Conservation (phyloP, 2,888 invertebrate species). For the Boloria selene region DNA sequence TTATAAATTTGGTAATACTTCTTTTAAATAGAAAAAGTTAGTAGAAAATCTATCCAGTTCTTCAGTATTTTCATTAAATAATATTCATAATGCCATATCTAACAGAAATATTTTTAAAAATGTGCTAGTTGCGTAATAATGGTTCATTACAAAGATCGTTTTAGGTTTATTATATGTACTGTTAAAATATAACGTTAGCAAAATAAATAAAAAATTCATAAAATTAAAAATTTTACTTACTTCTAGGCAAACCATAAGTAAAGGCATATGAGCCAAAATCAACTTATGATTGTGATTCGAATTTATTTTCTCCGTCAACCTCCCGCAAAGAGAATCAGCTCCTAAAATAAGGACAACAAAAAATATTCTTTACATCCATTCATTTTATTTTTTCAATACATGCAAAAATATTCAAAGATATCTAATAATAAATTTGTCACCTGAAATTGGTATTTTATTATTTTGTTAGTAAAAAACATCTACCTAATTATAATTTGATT, state of each 20-base stretch:
- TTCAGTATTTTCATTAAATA: too few species aligned
- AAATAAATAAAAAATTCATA: too few species aligned
- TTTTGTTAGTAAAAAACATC: background rate
- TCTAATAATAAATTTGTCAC: background rate
- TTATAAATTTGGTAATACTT: too few species aligned
- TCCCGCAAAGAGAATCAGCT: conserved; percentile 96
- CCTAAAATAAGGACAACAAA: conserved; percentile 81
- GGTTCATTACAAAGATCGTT: too few species aligned
- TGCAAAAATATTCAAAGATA: conserved; percentile 3
- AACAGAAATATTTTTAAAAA: too few species aligned
- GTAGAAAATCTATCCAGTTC: too few species aligned
- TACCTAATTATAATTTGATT: background rate
- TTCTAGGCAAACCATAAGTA: conserved; percentile 96
- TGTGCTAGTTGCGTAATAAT: too few species aligned
- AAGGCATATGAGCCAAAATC: conserved; percentile 96
- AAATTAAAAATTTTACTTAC: conserved; percentile 63
- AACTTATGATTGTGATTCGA: conserved; percentile 94
- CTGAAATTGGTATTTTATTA: background rate
- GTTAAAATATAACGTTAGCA: too few species aligned
- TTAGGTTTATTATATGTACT: too few species aligned
- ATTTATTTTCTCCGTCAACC: conserved; percentile 96
- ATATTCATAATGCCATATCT: too few species aligned
- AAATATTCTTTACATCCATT: background rate
- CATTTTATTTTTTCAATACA: background rate
- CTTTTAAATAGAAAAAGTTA: too few species aligned